Evolutionary conservation across 2,888 invertebrate species (phyloP).

Genomic region (Cylloceria caligata): DNA sequence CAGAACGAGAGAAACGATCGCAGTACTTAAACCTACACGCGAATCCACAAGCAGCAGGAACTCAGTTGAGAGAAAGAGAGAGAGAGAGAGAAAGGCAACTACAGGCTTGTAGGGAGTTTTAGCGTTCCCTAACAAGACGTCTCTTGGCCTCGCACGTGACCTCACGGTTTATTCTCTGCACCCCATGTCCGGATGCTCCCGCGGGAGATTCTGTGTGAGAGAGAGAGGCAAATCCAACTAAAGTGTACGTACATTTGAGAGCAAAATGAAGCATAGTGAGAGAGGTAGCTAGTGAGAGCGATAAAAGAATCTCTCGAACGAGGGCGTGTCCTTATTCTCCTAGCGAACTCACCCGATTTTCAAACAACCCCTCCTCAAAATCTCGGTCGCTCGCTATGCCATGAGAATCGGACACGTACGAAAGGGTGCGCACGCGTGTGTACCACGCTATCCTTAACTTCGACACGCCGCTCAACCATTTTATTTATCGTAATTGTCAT

Average conservation of each 20-base stretch:
- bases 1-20: conserved; percentile 57
- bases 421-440: conserved; percentile 34
- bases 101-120: conserved; percentile 14
- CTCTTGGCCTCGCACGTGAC: conserved; percentile 73
- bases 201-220: conserved; percentile 13
- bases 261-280: conserved; percentile 34
- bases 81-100: neutral
- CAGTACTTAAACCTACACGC: conserved; percentile 57
- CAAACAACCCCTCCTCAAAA: conserved; percentile 21
- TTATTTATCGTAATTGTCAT: conserved; percentile 69
- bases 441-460: conserved; percentile 45
- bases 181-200: conserved; percentile 48
- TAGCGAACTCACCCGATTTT: conserved; percentile 34
- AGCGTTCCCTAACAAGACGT: conserved; percentile 73
- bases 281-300: conserved; percentile 42
- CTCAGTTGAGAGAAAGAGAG: conserved; percentile 33
- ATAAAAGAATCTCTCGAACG: conserved; percentile 48
- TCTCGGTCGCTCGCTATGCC: conserved; percentile 24
- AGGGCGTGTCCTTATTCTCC: conserved; percentile 44
- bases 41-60: conserved; percentile 11
- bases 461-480: conserved; percentile 60
- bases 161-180: conserved; percentile 69
- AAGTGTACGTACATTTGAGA: conserved; percentile 32
- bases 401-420: conserved; percentile 38
- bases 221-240: conserved; percentile 13